A percentile compares a stretch with the other conserved stretches of the same genome.
Conservation (phyloP, 2,888 invertebrate genomes). For the Tricholauxania praeusta region DNA sequence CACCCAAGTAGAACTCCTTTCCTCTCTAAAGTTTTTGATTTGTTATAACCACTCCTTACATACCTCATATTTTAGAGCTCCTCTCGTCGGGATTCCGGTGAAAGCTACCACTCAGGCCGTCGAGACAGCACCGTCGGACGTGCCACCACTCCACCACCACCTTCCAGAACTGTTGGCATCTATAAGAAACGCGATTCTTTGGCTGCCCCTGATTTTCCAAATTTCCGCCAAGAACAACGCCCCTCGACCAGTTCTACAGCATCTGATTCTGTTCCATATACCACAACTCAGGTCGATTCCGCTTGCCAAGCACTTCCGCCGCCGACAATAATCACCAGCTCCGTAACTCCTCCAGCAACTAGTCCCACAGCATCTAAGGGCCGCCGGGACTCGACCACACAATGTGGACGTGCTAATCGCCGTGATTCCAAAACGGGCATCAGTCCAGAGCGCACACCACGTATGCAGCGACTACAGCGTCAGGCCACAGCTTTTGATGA, state of each 20-base stretch:
- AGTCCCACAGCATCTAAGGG: slow-evolving; percentile 78
- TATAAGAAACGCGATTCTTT: slow-evolving; percentile 74
- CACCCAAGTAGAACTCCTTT: not conserved
- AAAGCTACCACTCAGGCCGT: slow-evolving; percentile 77
- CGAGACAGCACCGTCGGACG: slow-evolving; percentile 74
- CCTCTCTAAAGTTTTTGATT: slow-evolving; percentile 6
- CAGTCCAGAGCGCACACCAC: slow-evolving; percentile 75
- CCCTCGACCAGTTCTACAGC: slow-evolving; percentile 80
- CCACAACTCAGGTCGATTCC: slow-evolving; percentile 72
- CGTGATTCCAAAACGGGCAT: slow-evolving; percentile 77
- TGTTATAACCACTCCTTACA: slow-evolving; percentile 19
- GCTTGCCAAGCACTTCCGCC: slow-evolving; percentile 75
- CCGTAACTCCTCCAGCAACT: slow-evolving; percentile 85
- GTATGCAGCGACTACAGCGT: slow-evolving; percentile 79
- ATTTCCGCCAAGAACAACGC: slow-evolving; percentile 73
- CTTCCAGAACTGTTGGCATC: slow-evolving; percentile 74
- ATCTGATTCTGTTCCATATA: slow-evolving; percentile 75
- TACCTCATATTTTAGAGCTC: slow-evolving; percentile 49
- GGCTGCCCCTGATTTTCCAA: slow-evolving; percentile 70
- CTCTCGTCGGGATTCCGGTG: slow-evolving; percentile 74
- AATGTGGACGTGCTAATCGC: slow-evolving; percentile 77
- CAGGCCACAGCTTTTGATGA: slow-evolving; percentile 93
- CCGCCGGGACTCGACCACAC: slow-evolving; percentile 86
- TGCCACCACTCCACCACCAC: slow-evolving; percentile 68
- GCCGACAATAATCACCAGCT: slow-evolving; percentile 86